Base-by-base conservation (phyloP, 2,888 invertebrate genomes). In the Eupithecia inturbata region DNA sequence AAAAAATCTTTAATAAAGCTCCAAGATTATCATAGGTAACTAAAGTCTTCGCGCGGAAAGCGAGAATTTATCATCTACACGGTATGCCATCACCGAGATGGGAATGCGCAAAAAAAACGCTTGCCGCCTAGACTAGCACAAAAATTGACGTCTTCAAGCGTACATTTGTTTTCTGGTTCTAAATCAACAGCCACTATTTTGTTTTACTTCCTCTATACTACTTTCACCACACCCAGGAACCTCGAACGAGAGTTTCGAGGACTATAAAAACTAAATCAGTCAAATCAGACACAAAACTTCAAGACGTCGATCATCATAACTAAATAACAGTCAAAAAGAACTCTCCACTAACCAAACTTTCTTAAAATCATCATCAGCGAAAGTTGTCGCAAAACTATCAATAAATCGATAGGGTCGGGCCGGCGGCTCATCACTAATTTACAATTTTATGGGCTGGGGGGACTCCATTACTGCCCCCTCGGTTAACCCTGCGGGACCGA, bases 351-450 rank as follows among this genome's bases (percentile, higher is more conserved):
- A 53, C n/a, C 22, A 22, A 53, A 53, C 53, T 3, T 53, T 22
- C 22, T 1, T 3, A 57, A 57, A 57, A 57, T 26, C 66, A 66
- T 39, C 36, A 66, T 66, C 41, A 45, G 28, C 31, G 22, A 66
- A 39, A 66, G 36, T 41, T 67, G 64, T 64, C 64, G 64, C 64
- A 26, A 26, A 64, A 66, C 66, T 66, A 66, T 66, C 66, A 91
- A 94, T 94, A 94, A 91, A 94, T 94, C 94, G 93, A 94, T 94
- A 90, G 81, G 88, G 90, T 88, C 89, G 85, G 86, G 85, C 67
- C 86, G 90, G 86, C 87, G 90, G 91, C 90, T 94, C 94, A 94
- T 94, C 94, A 94, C 90, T 93, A 94, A 94, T 94, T 94, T 94
- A 94, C 92, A 93, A 93, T 94, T 94, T 94, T 93, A 94, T 93